A percentile compares a stretch with the other conserved stretches of the same genome.
Conservation (phyloP, 2,113 vertebrate species). For the Pholis gunnellus region DNA sequence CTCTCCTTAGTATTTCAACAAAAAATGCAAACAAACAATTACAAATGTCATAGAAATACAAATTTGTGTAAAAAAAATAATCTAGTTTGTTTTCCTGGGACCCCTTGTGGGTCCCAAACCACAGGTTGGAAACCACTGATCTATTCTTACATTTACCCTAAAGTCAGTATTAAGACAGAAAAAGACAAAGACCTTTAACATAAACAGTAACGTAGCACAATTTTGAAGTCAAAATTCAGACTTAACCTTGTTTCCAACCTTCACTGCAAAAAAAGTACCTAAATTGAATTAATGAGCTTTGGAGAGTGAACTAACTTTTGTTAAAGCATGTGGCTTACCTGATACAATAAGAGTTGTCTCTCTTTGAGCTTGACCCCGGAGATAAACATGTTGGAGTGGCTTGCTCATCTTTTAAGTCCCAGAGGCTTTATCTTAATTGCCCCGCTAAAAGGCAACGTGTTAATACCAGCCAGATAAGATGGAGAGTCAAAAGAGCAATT, state of each 20-base stretch:
- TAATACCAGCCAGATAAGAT: conserved; percentile 47
- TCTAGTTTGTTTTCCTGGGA: not conserved
- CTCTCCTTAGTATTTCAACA: not conserved
- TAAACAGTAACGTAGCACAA: not conserved
- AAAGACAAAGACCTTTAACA: not conserved
- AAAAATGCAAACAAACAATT: not conserved
- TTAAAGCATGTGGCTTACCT: not conserved
- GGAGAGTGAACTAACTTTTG: not conserved
- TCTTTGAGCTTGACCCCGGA: conserved; percentile 6
- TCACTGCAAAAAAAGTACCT: not conserved
- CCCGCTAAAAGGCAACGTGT: conserved; percentile 7
- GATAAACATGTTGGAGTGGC: conserved; percentile 28
- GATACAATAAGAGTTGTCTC: not conserved
- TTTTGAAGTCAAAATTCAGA: not conserved
- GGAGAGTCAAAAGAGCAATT: conserved; percentile 54
- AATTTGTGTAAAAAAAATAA: not conserved
- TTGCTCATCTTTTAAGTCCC: conserved; percentile 14
- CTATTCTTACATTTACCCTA: not conserved
- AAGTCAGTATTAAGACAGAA: not conserved
- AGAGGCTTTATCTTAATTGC: conserved; percentile 57
- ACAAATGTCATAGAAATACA: not conserved
- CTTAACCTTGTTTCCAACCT: not conserved
- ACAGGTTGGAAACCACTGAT: not conserved
- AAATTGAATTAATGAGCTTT: not conserved
- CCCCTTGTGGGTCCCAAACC: not conserved